Evolutionary conservation across 2,113 vertebrate genomes (phyloP).

Genomic region (Bagarius yarrelli): DNA sequence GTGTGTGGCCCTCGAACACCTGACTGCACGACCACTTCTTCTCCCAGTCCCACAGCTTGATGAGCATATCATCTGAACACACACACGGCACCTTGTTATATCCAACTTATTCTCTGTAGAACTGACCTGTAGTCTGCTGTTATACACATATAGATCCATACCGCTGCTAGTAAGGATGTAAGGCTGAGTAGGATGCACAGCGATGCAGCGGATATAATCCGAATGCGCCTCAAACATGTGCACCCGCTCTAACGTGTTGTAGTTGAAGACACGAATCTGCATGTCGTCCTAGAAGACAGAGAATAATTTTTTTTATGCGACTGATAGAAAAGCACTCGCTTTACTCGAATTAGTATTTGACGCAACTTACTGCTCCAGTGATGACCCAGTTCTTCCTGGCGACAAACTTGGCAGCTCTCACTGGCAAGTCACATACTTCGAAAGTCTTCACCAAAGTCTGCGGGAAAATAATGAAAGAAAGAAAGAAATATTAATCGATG

Average conservation of each 20-base stretch:
- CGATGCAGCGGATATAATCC: slow-evolving; percentile 97
- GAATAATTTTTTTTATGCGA: neutral
- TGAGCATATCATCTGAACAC: slow-evolving; percentile 93
- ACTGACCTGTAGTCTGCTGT: too few species aligned
- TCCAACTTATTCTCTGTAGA: neutral
- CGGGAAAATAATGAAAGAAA: slow-evolving; percentile 29
- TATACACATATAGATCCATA: slow-evolving; percentile 58
- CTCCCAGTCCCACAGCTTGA: slow-evolving; percentile 99
- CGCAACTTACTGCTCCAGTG: slow-evolving; percentile 89
- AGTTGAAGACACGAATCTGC: slow-evolving; percentile 98
- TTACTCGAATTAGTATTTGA: neutral
- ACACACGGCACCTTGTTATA: neutral
- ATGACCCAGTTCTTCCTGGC: slow-evolving; percentile 99
- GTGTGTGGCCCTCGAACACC: slow-evolving; percentile 99
- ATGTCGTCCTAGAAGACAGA: slow-evolving; percentile 85
- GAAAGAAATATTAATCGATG: neutral
- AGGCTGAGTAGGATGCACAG: slow-evolving; percentile 96
- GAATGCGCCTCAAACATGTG: slow-evolving; percentile 99
- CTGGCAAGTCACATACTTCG: slow-evolving; percentile 96
- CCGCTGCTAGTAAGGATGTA: slow-evolving; percentile 98
- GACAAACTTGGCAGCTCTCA: slow-evolving; percentile 97
- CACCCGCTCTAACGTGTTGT: slow-evolving; percentile 95
- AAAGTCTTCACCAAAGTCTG: slow-evolving; percentile 98
- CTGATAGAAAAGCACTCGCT: neutral
- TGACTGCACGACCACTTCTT: slow-evolving; percentile 99